phyloP scores from a whole-genome alignment of 2,797 vertebrate genomes.

The Sebastes iracundus region DNA sequence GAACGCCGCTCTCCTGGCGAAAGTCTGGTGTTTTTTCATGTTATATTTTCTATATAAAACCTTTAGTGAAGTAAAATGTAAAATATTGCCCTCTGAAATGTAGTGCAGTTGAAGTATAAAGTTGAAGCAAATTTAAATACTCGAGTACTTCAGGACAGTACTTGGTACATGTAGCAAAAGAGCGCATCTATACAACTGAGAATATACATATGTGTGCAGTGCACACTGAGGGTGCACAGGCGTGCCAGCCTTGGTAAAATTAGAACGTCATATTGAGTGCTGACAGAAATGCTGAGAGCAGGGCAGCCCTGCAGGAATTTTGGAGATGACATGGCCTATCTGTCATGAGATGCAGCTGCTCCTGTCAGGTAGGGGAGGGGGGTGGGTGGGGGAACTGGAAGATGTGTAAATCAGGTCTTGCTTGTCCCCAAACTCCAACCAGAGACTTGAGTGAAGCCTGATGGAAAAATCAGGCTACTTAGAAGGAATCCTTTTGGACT shows the following conservation, averaged over 20 bases:
- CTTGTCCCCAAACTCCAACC: slow-evolving; percentile 50
- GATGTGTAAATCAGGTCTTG: slow-evolving; percentile 61
- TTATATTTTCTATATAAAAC: no score
- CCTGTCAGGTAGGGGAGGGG: slow-evolving; percentile 75
- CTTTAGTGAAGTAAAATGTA: background rate
- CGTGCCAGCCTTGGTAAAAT: slow-evolving; percentile 78
- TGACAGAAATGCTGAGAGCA: slow-evolving; percentile 86
- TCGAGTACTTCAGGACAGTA: background rate
- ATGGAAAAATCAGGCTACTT: slow-evolving; percentile 75
- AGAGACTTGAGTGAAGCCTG: slow-evolving; percentile 50
- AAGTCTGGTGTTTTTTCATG: no score
- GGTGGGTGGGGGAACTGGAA: slow-evolving; percentile 30
- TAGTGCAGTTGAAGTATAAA: background rate
- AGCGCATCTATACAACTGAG: background rate
- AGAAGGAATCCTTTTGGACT: slow-evolving; percentile 60
- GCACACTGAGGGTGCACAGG: background rate
- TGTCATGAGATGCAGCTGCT: slow-evolving; percentile 83
- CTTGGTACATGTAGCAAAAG: background rate
- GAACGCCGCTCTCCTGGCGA: background rate
- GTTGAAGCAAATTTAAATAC: background rate
- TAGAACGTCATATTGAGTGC: slow-evolving; percentile 85
- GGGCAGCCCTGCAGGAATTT: slow-evolving; percentile 74
- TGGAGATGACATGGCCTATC: slow-evolving; percentile 79
- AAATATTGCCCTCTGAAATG: background rate
- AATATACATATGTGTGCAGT: background rate